Evolutionary conservation across 2,797 vertebrate species (phyloP).

Genomic region (Myotis myotis): DNA sequence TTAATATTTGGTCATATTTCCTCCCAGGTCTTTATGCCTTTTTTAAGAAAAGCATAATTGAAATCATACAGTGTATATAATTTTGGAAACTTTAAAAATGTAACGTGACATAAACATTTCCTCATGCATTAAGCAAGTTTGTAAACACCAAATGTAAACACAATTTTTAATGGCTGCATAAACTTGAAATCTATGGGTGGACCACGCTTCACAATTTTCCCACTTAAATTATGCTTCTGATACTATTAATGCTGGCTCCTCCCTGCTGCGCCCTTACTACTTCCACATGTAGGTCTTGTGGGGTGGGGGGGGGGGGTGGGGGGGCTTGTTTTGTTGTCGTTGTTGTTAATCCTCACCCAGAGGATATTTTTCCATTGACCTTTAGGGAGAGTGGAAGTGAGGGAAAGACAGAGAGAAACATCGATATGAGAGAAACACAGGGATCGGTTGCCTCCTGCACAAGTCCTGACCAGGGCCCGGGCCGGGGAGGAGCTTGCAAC

Average conservation of each 20-base stretch:
- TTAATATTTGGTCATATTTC: background rate
- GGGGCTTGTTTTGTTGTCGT: too few relatives aligned
- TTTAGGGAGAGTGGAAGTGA: too few relatives aligned
- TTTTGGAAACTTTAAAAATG: conserved; percentile 26
- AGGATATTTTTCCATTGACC: too few relatives aligned
- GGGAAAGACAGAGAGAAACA: too few relatives aligned
- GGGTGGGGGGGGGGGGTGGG: too few relatives aligned
- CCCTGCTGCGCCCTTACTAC: background rate
- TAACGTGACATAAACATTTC: background rate
- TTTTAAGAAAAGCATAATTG: background rate
- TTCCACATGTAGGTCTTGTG: too few relatives aligned
- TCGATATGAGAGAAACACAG: too few relatives aligned
- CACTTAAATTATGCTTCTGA: background rate
- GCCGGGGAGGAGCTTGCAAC: too few relatives aligned
- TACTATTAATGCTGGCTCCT: background rate
- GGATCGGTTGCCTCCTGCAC: too few relatives aligned
- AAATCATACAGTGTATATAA: background rate
- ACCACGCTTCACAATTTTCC: background rate
- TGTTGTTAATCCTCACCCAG: too few relatives aligned
- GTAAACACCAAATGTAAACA: conserved; percentile 25
- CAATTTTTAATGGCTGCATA: background rate
- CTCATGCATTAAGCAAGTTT: background rate
- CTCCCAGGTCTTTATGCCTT: background rate
- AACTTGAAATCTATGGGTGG: background rate
- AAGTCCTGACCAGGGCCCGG: too few relatives aligned